Conservation (phyloP, 2,888 invertebrate species). For the Apoda limacodes region DNA sequence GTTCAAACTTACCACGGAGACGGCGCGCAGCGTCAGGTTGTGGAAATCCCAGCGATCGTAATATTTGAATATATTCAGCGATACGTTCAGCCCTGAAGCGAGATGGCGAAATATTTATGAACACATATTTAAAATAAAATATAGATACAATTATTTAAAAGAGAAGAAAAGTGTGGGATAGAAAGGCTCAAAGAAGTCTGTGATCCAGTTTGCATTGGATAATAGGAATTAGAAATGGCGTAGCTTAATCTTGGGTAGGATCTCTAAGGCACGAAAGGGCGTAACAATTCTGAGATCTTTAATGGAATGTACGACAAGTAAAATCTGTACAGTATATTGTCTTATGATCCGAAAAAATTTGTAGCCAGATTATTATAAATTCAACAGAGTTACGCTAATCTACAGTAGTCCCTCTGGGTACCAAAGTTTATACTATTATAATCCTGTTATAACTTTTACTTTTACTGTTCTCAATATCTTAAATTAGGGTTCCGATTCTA, state of each 20-base stretch:
- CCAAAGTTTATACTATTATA: no score
- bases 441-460: no score
- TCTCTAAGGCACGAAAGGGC: no score
- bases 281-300: no score
- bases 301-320: no score
- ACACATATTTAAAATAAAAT: no score
- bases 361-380: neutral
- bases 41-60: constrained; percentile 54
- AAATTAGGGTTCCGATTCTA: no score
- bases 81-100: constrained; percentile 35
- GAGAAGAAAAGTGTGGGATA: constrained; percentile 1
- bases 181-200: neutral
- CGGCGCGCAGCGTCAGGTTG: constrained; percentile 48
- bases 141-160: neutral
- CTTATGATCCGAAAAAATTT: no score
- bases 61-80: constrained; percentile 40
- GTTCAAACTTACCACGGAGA: constrained; percentile 50
- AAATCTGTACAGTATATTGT: no score
- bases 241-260: no score
- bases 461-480: constrained; percentile 16
- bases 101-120: constrained; percentile 4
- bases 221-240: constrained; percentile 15
- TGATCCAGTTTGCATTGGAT: no score
- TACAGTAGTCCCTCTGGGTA: no score
- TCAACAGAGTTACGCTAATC: neutral